phyloP scores from a whole-genome alignment of 2,888 invertebrate species.

The Alsophila aescularia region DNA sequence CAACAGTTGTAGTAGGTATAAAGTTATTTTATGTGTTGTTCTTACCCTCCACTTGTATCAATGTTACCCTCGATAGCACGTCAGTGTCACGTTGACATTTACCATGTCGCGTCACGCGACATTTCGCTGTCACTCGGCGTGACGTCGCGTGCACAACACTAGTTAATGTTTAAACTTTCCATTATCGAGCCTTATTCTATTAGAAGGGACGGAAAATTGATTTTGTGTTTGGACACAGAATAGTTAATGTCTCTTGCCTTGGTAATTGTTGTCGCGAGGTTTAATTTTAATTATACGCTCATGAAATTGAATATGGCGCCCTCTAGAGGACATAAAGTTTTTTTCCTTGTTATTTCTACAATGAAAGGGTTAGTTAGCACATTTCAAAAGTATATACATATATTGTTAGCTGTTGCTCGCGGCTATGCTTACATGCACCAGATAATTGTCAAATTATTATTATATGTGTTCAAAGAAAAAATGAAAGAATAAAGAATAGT shows the following conservation, averaged over 20 bases:
- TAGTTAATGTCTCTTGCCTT: slow-evolving; percentile 1
- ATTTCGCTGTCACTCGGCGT: slow-evolving; percentile 61
- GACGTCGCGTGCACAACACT: slow-evolving; percentile 65
- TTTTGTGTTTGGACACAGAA: slow-evolving; percentile 38
- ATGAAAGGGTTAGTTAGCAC: no score
- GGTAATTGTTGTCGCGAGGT: background rate
- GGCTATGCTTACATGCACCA: no score
- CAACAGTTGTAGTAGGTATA: no score
- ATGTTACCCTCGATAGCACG: slow-evolving; percentile 19
- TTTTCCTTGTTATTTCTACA: no score
- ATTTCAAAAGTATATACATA: no score
- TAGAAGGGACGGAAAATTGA: slow-evolving; percentile 52
- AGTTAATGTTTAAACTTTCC: slow-evolving; percentile 75
- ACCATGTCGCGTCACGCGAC: slow-evolving; percentile 56
- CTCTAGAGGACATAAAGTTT: no score
- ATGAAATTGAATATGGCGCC: no score
- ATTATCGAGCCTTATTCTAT: slow-evolving; percentile 65
- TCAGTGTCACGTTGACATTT: slow-evolving; percentile 62
- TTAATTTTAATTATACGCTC: background rate
- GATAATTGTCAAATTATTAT: no score
- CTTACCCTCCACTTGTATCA: no score
- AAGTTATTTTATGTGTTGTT: background rate
- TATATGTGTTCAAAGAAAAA: no score
- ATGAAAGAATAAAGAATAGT: no score
- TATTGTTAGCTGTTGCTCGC: no score